These are phyloP conservation scores for Crotalus helleri DNA, from an alignment of 2,113 vertebrate species.

Conservation along the genomic window DNA sequence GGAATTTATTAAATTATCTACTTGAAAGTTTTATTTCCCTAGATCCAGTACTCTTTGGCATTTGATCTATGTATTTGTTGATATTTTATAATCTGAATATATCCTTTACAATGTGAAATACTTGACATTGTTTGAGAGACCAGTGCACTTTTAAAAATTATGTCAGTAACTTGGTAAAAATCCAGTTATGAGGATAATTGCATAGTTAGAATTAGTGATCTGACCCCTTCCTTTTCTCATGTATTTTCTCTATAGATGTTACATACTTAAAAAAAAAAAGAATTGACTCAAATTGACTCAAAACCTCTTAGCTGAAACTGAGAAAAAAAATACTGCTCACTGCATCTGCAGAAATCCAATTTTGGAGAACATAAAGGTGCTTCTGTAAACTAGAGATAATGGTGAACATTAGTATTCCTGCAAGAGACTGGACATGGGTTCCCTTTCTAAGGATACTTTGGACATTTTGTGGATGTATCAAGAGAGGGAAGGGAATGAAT, in stretches of 20 bases:
- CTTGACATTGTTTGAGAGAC: background rate
- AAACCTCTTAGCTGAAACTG: background rate
- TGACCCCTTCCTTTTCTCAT: background rate
- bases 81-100: background rate
- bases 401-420: background rate
- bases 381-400: background rate
- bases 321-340: background rate
- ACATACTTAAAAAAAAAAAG: background rate
- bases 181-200: background rate
- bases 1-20: background rate
- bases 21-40: background rate
- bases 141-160: background rate
- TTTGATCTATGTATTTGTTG: background rate
- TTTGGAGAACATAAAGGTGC: background rate
- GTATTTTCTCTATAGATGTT: background rate
- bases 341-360: background rate
- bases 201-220: background rate
- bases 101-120: background rate
- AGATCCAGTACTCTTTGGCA: background rate
- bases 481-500: background rate
- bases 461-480: background rate
- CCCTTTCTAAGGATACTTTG: background rate
- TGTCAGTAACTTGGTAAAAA: background rate
- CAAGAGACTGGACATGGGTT: background rate
- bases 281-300: background rate